Evolutionary conservation across 1,140 invertebrate genomes (phyloP).

Genomic region (Holotrichia oblita): DNA sequence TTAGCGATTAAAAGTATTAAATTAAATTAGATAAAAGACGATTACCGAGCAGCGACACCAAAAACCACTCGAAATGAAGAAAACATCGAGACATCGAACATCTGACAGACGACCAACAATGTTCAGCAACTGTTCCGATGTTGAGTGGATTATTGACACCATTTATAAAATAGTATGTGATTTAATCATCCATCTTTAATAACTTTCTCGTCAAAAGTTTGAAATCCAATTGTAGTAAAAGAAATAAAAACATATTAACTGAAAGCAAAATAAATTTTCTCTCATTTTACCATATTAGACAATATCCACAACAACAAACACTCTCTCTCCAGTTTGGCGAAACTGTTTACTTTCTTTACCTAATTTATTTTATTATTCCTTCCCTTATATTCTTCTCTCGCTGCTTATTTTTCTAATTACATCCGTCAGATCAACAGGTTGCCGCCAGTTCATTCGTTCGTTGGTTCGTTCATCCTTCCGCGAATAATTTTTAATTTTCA

Average conservation of each 20-base stretch:
- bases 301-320: constrained; percentile 23
- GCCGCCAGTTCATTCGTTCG: constrained; percentile 36
- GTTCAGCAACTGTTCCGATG: too few species aligned
- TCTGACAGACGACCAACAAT: too few species aligned
- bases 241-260: not conserved
- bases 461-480: constrained; percentile 35
- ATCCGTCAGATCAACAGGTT: constrained; percentile 39
- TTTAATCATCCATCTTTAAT: too few species aligned
- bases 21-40: too few species aligned
- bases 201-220: too few species aligned
- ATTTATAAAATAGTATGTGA: too few species aligned
- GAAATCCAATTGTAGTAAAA: not conserved
- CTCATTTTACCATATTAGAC: not conserved
- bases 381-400: constrained; percentile 30
- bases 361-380: constrained; percentile 38
- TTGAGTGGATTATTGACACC: too few species aligned
- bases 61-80: too few species aligned
- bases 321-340: not conserved
- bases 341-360: constrained; percentile 31
- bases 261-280: too few species aligned
- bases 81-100: too few species aligned
- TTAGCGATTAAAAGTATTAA: too few species aligned
- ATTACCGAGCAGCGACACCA: too few species aligned
- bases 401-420: constrained; percentile 40
- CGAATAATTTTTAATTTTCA: constrained; percentile 41